Conservation (phyloP, 2,797 vertebrate genomes). For the Aplochiton taeniatus region DNA sequence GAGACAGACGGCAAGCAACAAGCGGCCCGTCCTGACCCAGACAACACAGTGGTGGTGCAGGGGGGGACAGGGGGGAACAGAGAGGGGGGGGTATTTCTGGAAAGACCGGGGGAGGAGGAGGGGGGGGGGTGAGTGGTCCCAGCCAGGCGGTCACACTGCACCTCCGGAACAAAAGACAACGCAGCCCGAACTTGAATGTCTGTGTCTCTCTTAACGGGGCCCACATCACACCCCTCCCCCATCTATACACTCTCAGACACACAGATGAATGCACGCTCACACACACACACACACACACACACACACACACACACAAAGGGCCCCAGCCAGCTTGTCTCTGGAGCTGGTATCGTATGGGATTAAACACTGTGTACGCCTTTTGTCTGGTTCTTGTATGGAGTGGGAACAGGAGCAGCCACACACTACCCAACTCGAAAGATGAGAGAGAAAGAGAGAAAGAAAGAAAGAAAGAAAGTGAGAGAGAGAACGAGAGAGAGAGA, state of each 20-base stretch:
- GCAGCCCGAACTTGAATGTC: slow-evolving; percentile 77
- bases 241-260: slow-evolving; percentile 9
- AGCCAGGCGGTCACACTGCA: slow-evolving; percentile 61
- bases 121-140: slow-evolving; percentile 58
- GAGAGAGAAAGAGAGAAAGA: too few relatives aligned
- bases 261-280: neutral
- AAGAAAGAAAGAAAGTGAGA: slow-evolving; percentile 16
- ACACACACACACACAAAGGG: slow-evolving; percentile 56
- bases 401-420: slow-evolving; percentile 37
- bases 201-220: slow-evolving; percentile 54
- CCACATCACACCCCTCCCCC: neutral
- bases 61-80: slow-evolving; percentile 18
- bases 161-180: slow-evolving; percentile 74
- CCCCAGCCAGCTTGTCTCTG: slow-evolving; percentile 62
- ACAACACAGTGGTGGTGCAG: slow-evolving; percentile 78
- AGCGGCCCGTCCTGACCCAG: slow-evolving; percentile 72
- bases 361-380: slow-evolving; percentile 65
- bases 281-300: slow-evolving; percentile 26
- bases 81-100: neutral
- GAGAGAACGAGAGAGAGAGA: slow-evolving; percentile 3
- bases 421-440: too few relatives aligned
- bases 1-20: slow-evolving; percentile 81
- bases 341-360: slow-evolving; percentile 55
- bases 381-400: slow-evolving; percentile 59
- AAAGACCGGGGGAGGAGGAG: slow-evolving; percentile 25